A percentile compares a stretch with the other conserved stretches of the same genome.
These are phyloP conservation scores for Fundulus diaphanus DNA, from an alignment of 2,797 vertebrate genomes.

Conservation along the genomic window DNA sequence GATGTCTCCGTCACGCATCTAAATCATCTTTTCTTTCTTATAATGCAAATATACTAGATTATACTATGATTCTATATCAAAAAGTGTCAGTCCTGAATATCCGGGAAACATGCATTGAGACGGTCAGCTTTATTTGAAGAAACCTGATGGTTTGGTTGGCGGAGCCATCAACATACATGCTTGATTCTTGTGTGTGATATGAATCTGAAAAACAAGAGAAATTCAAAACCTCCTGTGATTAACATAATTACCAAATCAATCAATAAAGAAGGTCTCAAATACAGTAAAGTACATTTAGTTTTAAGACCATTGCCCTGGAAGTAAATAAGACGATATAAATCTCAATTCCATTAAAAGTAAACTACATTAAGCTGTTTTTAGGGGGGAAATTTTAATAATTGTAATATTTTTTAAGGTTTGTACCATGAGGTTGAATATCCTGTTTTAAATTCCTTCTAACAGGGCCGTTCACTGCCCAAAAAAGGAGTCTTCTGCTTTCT, in stretches of 20 bases:
- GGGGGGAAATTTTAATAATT: no score
- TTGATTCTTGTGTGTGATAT: slow-evolving; percentile 94
- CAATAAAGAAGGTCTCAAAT: neutral
- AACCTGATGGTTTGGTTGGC: slow-evolving; percentile 82
- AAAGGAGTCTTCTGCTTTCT: no score
- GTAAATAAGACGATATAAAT: neutral
- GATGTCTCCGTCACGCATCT: no score
- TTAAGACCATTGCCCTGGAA: neutral
- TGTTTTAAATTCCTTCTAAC: neutral
- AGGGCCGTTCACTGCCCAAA: no score
- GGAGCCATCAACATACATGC: slow-evolving; percentile 90
- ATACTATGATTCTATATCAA: slow-evolving; percentile 39
- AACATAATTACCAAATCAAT: slow-evolving; percentile 1
- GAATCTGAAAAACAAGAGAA: slow-evolving; percentile 81
- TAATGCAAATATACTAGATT: slow-evolving; percentile 43
- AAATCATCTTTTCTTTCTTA: slow-evolving; percentile 23
- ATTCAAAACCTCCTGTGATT: neutral
- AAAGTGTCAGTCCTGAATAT: slow-evolving; percentile 58
- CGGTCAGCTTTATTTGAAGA: slow-evolving; percentile 79
- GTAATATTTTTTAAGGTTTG: neutral
- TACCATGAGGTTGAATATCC: neutral
- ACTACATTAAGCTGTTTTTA: neutral
- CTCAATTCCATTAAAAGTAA: neutral
- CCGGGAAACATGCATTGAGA: slow-evolving; percentile 39
- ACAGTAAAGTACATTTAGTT: neutral